Evolutionary conservation across 2,113 vertebrate species (phyloP), one percentile per base, ranked within the genome.

Genomic region (Tricholaema leucomelas): DNA sequence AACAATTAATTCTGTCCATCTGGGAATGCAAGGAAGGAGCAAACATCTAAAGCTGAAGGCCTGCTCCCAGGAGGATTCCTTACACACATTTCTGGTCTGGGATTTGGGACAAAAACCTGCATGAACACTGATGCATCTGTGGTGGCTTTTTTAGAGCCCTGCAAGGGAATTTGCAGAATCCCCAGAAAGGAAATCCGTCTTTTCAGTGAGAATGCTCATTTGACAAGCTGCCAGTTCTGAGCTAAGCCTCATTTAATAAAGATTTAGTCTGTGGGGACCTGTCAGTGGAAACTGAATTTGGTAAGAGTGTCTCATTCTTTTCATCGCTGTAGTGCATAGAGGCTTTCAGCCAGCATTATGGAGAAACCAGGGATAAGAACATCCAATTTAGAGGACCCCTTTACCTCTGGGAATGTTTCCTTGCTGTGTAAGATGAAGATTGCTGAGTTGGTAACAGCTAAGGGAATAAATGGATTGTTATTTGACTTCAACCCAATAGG

Each of bases 161-260:
- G 89, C 70, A 76, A 78, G 92, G 85, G 92, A 95, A 94, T 94
- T 88, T 92, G 76, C 83, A 96, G 91, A 89, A 93, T 88, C 79
- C 77, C 59, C 89, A 69, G 90, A 74, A 93, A 95, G 95, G 92
- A 96, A 96, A 94, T 96, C 94, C 31, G 81, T 94, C 91, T 95
- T 96, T 96, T 97, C 87, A 95, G 85, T 2, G 85, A 95, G 94
- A 92, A 87, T 74, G 88, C 88, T 94, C 90, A 85, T 95, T 95
- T 96, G 96, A 96, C 94, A 96, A 93, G 85, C 94, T 97, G 96
- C 96, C 96, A 96, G 92, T 95, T 96, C 92, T 95, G 94, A 94
- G 91, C 93, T 95, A 95, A 97, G 95, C 95, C 92, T 95, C 95
- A 92, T 97, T 96, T 97, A 97, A 96, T 96, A 95, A 96, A 95